These are phyloP conservation scores for Homalodisca vitripennis DNA, from an alignment of 1,140 invertebrate genomes.

Conservation along the genomic window DNA sequence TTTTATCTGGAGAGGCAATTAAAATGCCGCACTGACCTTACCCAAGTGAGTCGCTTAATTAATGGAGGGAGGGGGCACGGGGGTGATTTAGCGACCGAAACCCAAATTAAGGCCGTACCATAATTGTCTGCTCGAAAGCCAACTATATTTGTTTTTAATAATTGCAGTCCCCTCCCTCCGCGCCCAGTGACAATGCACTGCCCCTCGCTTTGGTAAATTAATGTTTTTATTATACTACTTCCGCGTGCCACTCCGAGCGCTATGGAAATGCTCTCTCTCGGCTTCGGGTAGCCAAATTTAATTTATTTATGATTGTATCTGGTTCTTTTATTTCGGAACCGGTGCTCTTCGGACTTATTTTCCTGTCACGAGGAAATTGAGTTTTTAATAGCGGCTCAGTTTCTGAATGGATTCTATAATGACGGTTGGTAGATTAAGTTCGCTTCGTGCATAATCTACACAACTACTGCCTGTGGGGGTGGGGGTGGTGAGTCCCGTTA, in stretches of 20 bases:
- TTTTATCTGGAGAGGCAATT: constrained; percentile 24
- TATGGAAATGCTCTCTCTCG: not conserved
- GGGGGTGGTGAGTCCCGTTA: too few species aligned
- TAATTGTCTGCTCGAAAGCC: constrained; percentile 4
- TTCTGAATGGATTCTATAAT: not conserved
- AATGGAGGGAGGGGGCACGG: not conserved
- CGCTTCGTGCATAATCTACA: too few species aligned
- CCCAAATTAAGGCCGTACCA: not conserved
- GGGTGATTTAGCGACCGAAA: constrained; percentile 16
- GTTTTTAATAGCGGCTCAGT: constrained; percentile 11
- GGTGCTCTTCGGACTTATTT: not conserved
- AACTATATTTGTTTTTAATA: constrained; percentile 22
- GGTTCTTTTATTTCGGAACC: not conserved
- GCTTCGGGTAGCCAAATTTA: constrained; percentile 16
- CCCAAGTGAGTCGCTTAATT: constrained; percentile 1
- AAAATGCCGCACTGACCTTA: constrained; percentile 22
- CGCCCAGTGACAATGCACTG: constrained; percentile 6
- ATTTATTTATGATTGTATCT: constrained; percentile 20
- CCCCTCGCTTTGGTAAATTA: constrained; percentile 12
- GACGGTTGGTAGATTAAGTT: too few species aligned
- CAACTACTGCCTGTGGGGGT: too few species aligned
- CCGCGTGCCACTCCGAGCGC: not conserved
- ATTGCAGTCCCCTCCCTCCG: too few species aligned
- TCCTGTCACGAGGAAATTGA: not conserved
- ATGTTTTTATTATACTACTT: constrained; percentile 2